phyloP scores from a whole-genome alignment of 2,888 invertebrate genomes.

The Heliconius aoede region DNA sequence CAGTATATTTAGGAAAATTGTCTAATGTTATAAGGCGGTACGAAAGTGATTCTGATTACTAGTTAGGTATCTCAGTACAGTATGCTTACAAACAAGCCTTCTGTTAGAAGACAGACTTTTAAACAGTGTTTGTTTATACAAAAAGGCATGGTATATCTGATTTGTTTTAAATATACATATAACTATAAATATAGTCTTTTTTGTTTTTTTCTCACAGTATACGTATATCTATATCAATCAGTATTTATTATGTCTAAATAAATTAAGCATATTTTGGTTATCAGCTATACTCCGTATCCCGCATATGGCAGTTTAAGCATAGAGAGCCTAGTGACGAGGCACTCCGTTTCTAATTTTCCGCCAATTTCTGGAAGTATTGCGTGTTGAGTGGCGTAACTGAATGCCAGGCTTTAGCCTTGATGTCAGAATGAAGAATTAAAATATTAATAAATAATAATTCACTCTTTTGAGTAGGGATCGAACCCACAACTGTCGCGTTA shows the following conservation, averaged over 20 bases:
- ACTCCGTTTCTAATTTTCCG: no score
- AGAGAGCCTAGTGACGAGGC: no score
- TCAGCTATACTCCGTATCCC: no score
- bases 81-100: neutral
- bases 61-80: neutral
- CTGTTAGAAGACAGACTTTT: neutral
- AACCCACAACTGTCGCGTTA: no score
- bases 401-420: no score
- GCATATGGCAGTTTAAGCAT: no score
- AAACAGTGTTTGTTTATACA: neutral
- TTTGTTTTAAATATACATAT: no score
- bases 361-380: no score
- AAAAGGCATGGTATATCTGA: neutral
- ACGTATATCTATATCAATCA: neutral
- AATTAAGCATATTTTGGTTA: neutral
- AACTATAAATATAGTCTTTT: neutral
- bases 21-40: constrained; percentile 30
- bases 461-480: no score
- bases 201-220: neutral
- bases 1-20: constrained; percentile 37
- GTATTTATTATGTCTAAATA: neutral
- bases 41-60: constrained; percentile 34
- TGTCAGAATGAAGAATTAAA: no score
- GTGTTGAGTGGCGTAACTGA: no score
- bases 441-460: no score